These are phyloP conservation scores for Entelurus aequoreus DNA, from an alignment of 2,113 vertebrate genomes.

Conservation along the genomic window DNA sequence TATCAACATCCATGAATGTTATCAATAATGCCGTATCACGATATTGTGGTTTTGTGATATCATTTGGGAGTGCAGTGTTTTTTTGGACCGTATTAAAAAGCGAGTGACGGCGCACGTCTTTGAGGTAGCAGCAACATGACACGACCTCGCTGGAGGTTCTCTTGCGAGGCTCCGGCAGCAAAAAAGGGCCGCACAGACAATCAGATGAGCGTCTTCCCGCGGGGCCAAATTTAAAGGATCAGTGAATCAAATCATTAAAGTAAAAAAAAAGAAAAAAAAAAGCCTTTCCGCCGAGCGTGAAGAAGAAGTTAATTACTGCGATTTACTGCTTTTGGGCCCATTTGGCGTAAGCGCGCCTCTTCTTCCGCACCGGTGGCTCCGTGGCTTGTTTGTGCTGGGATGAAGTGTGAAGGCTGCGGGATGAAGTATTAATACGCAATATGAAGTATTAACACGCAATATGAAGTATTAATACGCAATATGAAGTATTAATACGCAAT, in stretches of 20 bases:
- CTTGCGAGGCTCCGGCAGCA: constrained; percentile 6
- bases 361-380: constrained; percentile 43
- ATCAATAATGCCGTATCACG: too few relatives aligned
- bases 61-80: too few relatives aligned
- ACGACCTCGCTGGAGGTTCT: too few relatives aligned
- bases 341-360: constrained; percentile 27
- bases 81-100: too few relatives aligned
- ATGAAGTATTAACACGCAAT: constrained; percentile 51
- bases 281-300: constrained; percentile 63
- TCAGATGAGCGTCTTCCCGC: constrained; percentile 52
- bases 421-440: constrained; percentile 37
- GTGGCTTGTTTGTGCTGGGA: constrained; percentile 48
- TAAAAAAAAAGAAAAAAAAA: constrained; percentile 47
- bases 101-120: too few relatives aligned
- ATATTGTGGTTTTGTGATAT: too few relatives aligned
- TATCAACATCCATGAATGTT: too few relatives aligned
- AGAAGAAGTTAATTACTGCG: constrained; percentile 72
- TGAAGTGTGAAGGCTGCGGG: constrained; percentile 53
- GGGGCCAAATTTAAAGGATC: constrained; percentile 77
- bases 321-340: constrained; percentile 49
- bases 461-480: constrained; percentile 64
- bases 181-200: constrained; percentile 54
- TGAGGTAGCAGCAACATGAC: too few relatives aligned
- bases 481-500: constrained; percentile 64
- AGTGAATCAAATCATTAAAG: constrained; percentile 76